A percentile compares a stretch with the other conserved stretches of the same genome.
Conservation (phyloP, 1,140 invertebrate genomes). For the Panagrolaimus sp. region DNA sequence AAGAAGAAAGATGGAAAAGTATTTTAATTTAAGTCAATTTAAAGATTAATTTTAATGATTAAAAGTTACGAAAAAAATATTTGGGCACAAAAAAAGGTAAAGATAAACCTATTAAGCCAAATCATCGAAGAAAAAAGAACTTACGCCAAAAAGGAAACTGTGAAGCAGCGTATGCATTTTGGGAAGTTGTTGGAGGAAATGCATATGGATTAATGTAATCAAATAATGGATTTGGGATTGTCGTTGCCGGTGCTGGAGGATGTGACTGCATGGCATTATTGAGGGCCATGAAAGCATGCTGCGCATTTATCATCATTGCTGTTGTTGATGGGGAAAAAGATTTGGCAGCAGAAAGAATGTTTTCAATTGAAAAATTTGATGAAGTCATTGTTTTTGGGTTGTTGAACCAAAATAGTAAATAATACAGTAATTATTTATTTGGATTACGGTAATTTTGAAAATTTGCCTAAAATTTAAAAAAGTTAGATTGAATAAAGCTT, state of each 20-base stretch:
- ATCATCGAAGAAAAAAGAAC: background rate
- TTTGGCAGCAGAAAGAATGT: slow-evolving; percentile 5
- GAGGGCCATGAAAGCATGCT: background rate
- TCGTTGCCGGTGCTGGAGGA: background rate
- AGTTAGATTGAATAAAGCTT: background rate
- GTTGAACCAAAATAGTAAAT: background rate
- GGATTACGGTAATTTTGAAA: background rate
- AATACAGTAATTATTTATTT: too few relatives aligned
- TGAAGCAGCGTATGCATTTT: background rate
- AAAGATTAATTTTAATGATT: too few relatives aligned
- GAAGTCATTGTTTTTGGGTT: background rate
- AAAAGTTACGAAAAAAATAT: too few relatives aligned
- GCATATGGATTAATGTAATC: slow-evolving; percentile 12
- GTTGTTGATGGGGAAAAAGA: slow-evolving; percentile 5
- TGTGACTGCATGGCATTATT: background rate
- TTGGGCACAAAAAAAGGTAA: too few relatives aligned
- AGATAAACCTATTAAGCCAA: too few relatives aligned
- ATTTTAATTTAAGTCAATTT: too few relatives aligned
- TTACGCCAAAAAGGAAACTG: slow-evolving; percentile 1
- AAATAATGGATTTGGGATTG: background rate
- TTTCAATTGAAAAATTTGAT: slow-evolving; percentile 14
- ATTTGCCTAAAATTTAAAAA: background rate
- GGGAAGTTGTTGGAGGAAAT: background rate
- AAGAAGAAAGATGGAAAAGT: too few relatives aligned
- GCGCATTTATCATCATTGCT: slow-evolving; percentile 8